Evolutionary conservation across 1,140 invertebrate species (phyloP).

Genomic region (Nasonia longicornis): DNA sequence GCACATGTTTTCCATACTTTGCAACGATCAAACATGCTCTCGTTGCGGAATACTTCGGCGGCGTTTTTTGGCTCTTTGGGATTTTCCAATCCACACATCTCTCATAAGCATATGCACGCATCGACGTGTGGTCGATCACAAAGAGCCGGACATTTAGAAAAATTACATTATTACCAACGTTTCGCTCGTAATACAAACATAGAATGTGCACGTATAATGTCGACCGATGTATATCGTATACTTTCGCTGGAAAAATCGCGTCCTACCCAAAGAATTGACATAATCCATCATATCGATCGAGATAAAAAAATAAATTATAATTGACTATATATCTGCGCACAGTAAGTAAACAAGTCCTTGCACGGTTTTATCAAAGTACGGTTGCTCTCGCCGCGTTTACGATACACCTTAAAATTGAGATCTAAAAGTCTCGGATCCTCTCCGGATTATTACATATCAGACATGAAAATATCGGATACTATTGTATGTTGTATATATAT

Average conservation of each 20-base stretch:
- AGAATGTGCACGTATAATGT: not conserved
- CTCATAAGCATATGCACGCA: no score
- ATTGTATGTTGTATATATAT: no score
- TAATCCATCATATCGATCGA: not conserved
- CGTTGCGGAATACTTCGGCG: conserved; percentile 15
- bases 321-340: conserved; percentile 5
- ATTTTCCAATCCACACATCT: conserved; percentile 11
- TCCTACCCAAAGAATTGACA: conserved; percentile 18
- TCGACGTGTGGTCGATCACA: not conserved
- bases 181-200: not conserved
- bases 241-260: not conserved
- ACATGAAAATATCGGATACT: not conserved
- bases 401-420: not conserved
- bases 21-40: not conserved
- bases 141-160: conserved; percentile 5
- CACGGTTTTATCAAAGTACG: not conserved
- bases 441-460: not conserved
- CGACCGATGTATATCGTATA: not conserved
- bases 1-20: not conserved
- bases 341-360: conserved; percentile 9
- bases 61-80: not conserved
- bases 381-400: not conserved
- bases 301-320: conserved; percentile 26
- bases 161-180: conserved; percentile 9
- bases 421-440: not conserved